These are phyloP conservation scores for Carcharodon carcharias DNA, from an alignment of 2,797 vertebrate genomes.

Conservation along the genomic window DNA sequence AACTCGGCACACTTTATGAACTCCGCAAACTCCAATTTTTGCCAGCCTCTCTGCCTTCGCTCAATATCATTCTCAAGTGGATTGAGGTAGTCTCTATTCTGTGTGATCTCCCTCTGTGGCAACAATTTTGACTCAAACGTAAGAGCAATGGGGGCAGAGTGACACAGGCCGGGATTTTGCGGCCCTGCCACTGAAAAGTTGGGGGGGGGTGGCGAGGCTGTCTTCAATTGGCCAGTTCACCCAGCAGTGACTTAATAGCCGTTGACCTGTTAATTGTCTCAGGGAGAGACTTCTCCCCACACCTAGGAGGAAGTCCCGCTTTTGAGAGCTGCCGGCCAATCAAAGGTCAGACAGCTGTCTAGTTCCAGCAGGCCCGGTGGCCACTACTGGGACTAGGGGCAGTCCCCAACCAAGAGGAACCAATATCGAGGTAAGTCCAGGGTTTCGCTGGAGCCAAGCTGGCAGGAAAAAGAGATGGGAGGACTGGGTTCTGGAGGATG, in stretches of 20 bases:
- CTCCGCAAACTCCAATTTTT: background rate
- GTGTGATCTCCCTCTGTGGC: too few relatives aligned
- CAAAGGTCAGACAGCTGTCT: background rate
- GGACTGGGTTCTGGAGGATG: too few relatives aligned
- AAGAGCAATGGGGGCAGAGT: background rate
- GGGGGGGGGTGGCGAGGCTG: too few relatives aligned
- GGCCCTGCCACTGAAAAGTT: too few relatives aligned
- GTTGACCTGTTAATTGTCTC: background rate
- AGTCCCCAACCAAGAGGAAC: background rate
- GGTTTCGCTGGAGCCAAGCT: too few relatives aligned
- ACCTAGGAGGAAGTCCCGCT: too few relatives aligned
- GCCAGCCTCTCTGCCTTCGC: background rate
- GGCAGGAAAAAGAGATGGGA: too few relatives aligned
- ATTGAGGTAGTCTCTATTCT: background rate
- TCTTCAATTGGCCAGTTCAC: too few relatives aligned
- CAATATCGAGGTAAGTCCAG: too few relatives aligned
- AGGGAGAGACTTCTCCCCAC: background rate
- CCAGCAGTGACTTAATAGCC: background rate
- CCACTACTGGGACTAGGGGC: background rate
- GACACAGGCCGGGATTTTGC: too few relatives aligned
- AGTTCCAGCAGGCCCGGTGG: background rate
- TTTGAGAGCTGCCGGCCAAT: background rate
- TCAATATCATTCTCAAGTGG: background rate
- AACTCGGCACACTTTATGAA: background rate
- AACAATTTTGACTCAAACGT: background rate